Percentiles rank a stretch among this genome's conserved stretches.
These are phyloP conservation scores for Eolophus roseicapilla DNA, from an alignment of 2,113 vertebrate species.

Conservation along the genomic window DNA sequence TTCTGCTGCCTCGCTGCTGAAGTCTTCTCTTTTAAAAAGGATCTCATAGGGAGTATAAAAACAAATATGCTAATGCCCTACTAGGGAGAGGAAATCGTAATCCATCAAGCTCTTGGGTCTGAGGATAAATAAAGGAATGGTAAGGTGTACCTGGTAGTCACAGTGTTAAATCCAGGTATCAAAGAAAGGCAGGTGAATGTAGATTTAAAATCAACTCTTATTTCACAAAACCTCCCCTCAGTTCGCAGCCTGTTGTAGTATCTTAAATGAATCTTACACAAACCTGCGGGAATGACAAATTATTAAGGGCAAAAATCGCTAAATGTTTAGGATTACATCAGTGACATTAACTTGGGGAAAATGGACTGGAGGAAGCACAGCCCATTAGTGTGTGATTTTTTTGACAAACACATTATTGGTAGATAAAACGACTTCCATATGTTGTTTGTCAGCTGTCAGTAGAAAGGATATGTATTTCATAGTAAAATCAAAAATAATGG, in stretches of 20 bases:
- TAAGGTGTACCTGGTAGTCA: fast-evolving
- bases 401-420: conserved; percentile 85
- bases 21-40: background rate
- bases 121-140: background rate
- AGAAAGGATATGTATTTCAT: conserved; percentile 83
- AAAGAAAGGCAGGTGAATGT: background rate
- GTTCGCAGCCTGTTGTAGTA: background rate
- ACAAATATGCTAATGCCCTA: fast-evolving
- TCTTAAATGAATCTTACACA: background rate
- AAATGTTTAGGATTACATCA: conserved; percentile 67
- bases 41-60: background rate
- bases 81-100: background rate
- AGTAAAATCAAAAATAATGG: conserved; percentile 88
- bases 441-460: conserved; percentile 89
- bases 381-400: conserved; percentile 81
- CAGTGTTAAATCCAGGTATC: fast-evolving
- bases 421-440: conserved; percentile 87
- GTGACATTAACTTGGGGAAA: conserved; percentile 72
- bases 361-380: conserved; percentile 62
- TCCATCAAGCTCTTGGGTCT: background rate
- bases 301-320: conserved; percentile 29
- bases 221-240: background rate
- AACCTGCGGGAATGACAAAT: conserved; percentile 58
- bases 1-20: background rate
- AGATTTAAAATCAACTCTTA: background rate